Base-by-base conservation (phyloP, 1,140 invertebrate species). In the Drosophila bocqueti region DNA sequence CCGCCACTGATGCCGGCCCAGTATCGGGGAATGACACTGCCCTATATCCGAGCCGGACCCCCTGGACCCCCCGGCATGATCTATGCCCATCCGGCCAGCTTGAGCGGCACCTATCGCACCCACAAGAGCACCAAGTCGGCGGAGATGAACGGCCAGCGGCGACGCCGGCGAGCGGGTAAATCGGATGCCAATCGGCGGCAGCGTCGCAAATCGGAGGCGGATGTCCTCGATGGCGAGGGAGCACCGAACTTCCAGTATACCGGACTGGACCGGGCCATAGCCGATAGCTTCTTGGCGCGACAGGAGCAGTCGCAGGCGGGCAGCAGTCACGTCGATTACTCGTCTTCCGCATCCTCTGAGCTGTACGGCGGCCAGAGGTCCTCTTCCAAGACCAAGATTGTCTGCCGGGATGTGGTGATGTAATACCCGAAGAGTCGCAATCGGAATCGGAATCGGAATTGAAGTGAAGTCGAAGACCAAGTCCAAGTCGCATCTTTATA, bases 291-390 rank as follows among this genome's bases (percentile, higher is more conserved):
- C 15, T 59, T 92, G 66, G 90, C 85, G 15, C 86, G 90, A 2
- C 92, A 92, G 57, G 91, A 92, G 40, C 91, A 89, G 54, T 91
- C 87, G 10, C 90, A 90, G 59, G 65, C 81, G 24, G 85, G 89
- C 50, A 92, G 92, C 55, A 92, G 92, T 58, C 89, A 92, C 59
- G 60, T 92, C 2, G 92, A 92, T 47, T 92, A 92, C 62, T 92
- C 86, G 11, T 92, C 91, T 2, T 92, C 91, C 2, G 73, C 81
- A 9, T 89, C 84, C 10, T 92, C 90, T 66, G 74, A 64, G 24
- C 43, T 64, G 38, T 61, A 45, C 71, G 83, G 40, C 21, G 62
- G 61, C 4, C 81, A 83, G 38, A 76, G 79, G 15, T 57, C 86
- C n/a, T 86, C 85, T 0, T 89, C 83, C 54, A 92, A 92, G 46